A percentile compares a stretch with the other conserved stretches of the same genome.
These are phyloP conservation scores for Apodemus speciosus DNA, from an alignment of 2,113 vertebrate species.

Conservation along the genomic window DNA sequence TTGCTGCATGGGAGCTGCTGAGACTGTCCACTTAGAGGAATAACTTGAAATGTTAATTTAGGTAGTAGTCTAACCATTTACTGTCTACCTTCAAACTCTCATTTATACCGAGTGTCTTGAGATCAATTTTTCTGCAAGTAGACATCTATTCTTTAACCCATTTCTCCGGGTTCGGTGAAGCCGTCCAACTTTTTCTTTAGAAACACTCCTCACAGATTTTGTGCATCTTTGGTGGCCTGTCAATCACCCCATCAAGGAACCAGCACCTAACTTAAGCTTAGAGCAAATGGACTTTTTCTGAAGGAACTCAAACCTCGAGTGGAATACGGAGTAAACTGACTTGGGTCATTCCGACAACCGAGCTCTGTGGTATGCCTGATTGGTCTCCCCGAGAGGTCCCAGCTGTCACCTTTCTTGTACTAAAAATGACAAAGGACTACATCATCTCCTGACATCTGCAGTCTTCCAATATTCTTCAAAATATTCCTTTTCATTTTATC, in stretches of 20 bases:
- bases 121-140: not conserved
- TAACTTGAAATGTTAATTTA: not conserved
- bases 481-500: not conserved
- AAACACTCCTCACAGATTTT: not conserved
- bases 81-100: not conserved
- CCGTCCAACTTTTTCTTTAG: not conserved
- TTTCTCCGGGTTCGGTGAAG: not conserved
- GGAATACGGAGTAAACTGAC: not conserved
- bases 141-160: not conserved
- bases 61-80: constrained; percentile 18
- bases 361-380: not conserved
- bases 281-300: constrained; percentile 14
- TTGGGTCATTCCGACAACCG: not conserved
- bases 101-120: constrained; percentile 3
- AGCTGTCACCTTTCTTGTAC: not conserved
- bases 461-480: not conserved
- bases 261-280: not conserved
- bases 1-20: not conserved
- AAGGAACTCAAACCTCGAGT: not conserved
- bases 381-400: not conserved
- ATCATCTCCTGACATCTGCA: not conserved
- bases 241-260: not conserved
- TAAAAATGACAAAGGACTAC: not conserved
- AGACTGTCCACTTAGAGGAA: not conserved
- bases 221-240: not conserved